Conservation (phyloP, 1,140 invertebrate species). For the Euura saliciscinereae region DNA sequence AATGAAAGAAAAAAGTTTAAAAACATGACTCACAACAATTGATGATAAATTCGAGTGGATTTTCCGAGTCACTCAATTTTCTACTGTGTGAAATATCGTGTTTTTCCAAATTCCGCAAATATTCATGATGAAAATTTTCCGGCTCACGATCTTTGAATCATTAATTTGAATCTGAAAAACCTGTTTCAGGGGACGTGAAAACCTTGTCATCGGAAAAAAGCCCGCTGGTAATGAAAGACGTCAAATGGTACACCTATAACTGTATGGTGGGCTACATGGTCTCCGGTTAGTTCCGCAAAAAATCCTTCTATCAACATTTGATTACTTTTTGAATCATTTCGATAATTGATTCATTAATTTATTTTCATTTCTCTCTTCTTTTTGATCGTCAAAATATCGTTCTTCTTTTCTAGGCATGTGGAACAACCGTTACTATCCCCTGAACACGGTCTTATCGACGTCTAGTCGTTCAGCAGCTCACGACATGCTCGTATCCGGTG, state of each 20-base stretch:
- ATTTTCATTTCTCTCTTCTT: background rate
- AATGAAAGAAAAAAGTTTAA: too few species aligned
- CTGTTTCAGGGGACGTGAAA: constrained; percentile 81
- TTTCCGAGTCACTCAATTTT: too few species aligned
- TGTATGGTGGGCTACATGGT: constrained; percentile 84
- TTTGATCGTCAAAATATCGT: too few species aligned
- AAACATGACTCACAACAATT: too few species aligned
- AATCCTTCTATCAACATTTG: background rate
- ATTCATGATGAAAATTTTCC: background rate
- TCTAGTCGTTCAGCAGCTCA: constrained; percentile 81
- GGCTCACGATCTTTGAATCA: too few species aligned
- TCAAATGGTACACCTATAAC: constrained; percentile 87
- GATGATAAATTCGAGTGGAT: too few species aligned
- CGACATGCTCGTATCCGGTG: constrained; percentile 84
- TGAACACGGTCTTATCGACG: constrained; percentile 80
- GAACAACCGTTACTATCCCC: constrained; percentile 87
- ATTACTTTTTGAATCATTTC: background rate
- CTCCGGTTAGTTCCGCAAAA: constrained; percentile 66
- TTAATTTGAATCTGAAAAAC: too few species aligned
- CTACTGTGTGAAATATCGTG: too few species aligned
- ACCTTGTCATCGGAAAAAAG: constrained; percentile 83
- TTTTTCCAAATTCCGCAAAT: background rate
- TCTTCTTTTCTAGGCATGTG: constrained; percentile 71
- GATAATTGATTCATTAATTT: constrained; percentile 1
- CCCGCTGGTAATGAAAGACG: constrained; percentile 85